Conservation (phyloP, 2,888 invertebrate genomes). For the Mongoloraphidia duomilia region DNA sequence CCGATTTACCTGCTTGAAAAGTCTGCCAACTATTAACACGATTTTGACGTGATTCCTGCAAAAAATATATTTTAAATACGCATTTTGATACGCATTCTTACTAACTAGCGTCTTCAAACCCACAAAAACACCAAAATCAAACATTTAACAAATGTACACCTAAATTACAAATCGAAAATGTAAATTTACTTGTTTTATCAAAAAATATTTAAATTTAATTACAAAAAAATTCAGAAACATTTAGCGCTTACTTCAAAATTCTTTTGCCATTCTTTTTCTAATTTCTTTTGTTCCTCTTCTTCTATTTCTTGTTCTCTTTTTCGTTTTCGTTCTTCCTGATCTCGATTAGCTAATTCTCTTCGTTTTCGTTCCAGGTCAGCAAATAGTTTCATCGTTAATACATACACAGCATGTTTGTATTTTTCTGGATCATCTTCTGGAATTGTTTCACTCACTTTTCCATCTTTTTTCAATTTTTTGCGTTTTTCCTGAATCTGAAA, state of each 20-base stretch:
- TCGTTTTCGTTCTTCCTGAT: constrained; percentile 85
- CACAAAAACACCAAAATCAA: neutral
- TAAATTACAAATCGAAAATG: no score
- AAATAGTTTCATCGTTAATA: constrained; percentile 93
- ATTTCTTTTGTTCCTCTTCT: constrained; percentile 75
- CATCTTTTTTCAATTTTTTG: constrained; percentile 87
- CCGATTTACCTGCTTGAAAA: constrained; percentile 58
- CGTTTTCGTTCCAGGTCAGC: constrained; percentile 93
- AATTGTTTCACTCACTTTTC: constrained; percentile 54
- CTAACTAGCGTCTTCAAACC: neutral
- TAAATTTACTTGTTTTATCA: no score
- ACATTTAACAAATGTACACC: neutral
- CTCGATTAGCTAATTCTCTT: constrained; percentile 73
- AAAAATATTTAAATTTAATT: no score
- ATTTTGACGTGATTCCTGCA: constrained; percentile 76
- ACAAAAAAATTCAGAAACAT: no score
- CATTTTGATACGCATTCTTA: neutral
- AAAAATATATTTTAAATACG: constrained; percentile 14
- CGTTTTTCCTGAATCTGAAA: constrained; percentile 78
- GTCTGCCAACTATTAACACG: constrained; percentile 87
- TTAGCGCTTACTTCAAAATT: constrained; percentile 71
- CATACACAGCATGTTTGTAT: constrained; percentile 87
- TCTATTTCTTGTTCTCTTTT: constrained; percentile 89
- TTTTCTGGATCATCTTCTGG: constrained; percentile 78
- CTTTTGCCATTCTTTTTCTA: constrained; percentile 94